Conservation (phyloP, 2,797 vertebrate species). For the Peromyscus melanophrys region DNA sequence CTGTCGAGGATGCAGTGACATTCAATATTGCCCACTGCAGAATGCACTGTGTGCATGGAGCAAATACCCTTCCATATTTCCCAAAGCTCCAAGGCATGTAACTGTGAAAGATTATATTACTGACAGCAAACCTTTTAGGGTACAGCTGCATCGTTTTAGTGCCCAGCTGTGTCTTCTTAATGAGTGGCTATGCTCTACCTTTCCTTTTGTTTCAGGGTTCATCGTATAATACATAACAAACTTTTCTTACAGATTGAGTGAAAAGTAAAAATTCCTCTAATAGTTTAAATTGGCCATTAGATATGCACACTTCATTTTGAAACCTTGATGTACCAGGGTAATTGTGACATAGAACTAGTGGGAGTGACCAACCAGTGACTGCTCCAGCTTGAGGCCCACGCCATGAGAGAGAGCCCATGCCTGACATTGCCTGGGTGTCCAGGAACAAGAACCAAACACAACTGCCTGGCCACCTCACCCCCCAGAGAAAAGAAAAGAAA, state of each 20-base stretch:
- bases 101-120: background rate
- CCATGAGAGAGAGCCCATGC: background rate
- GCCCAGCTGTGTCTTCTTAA: background rate
- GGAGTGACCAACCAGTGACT: background rate
- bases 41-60: background rate
- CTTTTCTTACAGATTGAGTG: background rate
- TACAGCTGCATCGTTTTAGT: background rate
- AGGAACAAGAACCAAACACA: background rate
- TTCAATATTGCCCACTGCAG: background rate
- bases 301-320: background rate
- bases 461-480: background rate
- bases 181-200: background rate
- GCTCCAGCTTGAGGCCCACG: background rate
- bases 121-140: background rate
- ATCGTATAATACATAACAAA: background rate
- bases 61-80: background rate
- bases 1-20: background rate
- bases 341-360: background rate
- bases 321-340: background rate
- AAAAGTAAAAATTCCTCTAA: background rate
- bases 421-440: background rate
- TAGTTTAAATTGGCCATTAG: background rate
- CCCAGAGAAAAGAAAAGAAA: too few relatives aligned
- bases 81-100: background rate
- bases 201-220: background rate